A percentile compares a stretch with the other conserved stretches of the same genome.
phyloP scores from a whole-genome alignment of 2,113 vertebrate genomes.

The Theristicus caerulescens region DNA sequence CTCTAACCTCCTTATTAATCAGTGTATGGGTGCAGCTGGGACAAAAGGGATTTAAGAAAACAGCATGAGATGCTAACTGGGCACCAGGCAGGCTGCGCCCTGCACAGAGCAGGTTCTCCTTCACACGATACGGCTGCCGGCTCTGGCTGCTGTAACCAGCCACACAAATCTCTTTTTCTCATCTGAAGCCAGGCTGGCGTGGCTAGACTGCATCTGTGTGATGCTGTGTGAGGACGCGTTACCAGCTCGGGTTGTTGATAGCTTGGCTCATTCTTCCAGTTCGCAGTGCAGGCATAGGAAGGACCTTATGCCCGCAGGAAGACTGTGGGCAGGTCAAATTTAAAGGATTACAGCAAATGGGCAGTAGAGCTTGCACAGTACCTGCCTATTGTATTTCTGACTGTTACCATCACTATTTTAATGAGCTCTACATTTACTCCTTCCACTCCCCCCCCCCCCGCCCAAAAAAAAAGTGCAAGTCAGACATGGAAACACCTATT shows the following conservation, averaged over 20 bases:
- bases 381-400: not conserved
- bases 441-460: not conserved
- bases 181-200: not conserved
- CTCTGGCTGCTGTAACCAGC: not conserved
- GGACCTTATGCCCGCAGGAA: not conserved
- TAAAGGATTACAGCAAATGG: not conserved
- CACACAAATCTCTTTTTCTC: not conserved
- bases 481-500: not conserved
- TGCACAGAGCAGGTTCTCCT: not conserved
- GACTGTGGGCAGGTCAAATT: not conserved
- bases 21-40: fast-evolving
- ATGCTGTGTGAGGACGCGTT: not conserved
- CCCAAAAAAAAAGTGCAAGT: not conserved
- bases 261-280: not conserved
- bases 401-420: not conserved
- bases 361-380: not conserved
- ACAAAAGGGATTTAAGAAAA: not conserved
- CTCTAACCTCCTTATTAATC: not conserved
- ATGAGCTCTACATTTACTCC: not conserved
- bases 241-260: fast-evolving
- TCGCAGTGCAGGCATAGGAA: not conserved
- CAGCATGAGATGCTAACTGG: fast-evolving
- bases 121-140: fast-evolving
- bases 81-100: not conserved
- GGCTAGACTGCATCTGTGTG: not conserved